These are phyloP conservation scores for Tragelaphus imberbis DNA, from an alignment of 2,113 vertebrate genomes.

Conservation along the genomic window DNA sequence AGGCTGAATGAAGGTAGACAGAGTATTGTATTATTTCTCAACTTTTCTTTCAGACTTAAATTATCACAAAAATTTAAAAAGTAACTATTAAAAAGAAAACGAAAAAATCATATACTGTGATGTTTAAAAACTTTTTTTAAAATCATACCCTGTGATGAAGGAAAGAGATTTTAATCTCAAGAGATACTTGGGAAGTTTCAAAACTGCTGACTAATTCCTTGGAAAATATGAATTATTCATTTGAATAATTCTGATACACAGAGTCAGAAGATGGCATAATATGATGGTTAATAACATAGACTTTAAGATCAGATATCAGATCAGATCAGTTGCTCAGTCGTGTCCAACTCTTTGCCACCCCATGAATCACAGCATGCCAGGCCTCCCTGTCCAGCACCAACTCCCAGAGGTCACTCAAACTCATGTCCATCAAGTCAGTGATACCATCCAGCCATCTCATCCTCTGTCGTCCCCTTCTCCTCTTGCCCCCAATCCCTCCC, in stretches of 20 bases:
- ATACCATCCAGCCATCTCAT: too few relatives aligned
- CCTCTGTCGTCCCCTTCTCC: too few relatives aligned
- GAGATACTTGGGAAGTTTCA: background rate
- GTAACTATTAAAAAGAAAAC: slow-evolving; percentile 7
- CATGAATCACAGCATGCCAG: too few relatives aligned
- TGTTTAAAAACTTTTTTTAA: background rate
- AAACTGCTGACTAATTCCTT: background rate
- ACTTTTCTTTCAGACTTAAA: background rate
- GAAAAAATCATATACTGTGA: background rate
- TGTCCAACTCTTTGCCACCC: too few relatives aligned
- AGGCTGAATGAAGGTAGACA: background rate
- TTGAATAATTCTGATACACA: background rate
- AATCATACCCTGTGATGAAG: background rate
- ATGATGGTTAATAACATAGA: background rate
- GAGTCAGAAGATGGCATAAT: background rate
- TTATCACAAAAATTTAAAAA: background rate
- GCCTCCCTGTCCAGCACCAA: too few relatives aligned
- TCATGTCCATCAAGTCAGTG: too few relatives aligned
- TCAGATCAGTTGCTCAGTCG: too few relatives aligned
- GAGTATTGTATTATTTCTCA: background rate
- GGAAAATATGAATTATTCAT: background rate
- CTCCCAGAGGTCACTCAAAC: too few relatives aligned
- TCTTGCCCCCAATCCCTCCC: too few relatives aligned
- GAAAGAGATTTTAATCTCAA: background rate
- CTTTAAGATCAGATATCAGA: background rate